phyloP scores from a whole-genome alignment of 2,888 invertebrate genomes.

The Aethes cnicana region DNA sequence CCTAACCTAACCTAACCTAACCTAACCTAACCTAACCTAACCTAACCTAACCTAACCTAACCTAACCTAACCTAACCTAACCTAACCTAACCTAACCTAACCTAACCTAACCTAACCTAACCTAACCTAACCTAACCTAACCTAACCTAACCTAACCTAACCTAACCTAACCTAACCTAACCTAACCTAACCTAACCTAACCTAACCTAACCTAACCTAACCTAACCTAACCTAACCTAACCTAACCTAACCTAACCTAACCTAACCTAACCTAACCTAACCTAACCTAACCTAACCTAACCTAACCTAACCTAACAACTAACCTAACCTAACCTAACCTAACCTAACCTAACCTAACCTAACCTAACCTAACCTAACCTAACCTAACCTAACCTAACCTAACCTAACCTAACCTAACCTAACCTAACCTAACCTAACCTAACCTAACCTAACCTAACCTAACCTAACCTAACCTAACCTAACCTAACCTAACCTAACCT shows the following conservation, averaged over 20 bases:
- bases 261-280: constrained; percentile 38
- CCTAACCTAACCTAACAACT: constrained; percentile 36
- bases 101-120: constrained; percentile 40
- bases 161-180: constrained; percentile 37
- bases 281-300: constrained; percentile 40
- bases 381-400: constrained; percentile 29
- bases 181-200: constrained; percentile 39
- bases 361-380: constrained; percentile 21
- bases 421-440: constrained; percentile 30
- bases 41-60: constrained; percentile 37
- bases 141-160: constrained; percentile 28
- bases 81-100: constrained; percentile 39
- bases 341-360: constrained; percentile 28
- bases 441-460: constrained; percentile 28
- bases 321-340: constrained; percentile 31
- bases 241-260: constrained; percentile 37
- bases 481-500: constrained; percentile 36
- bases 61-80: constrained; percentile 38
- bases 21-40: constrained; percentile 33
- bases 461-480: constrained; percentile 36
- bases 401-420: constrained; percentile 31
- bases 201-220: constrained; percentile 41
- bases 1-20: constrained; percentile 36
- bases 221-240: constrained; percentile 40
- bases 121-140: constrained; percentile 35